These are phyloP conservation scores for Struthio camelus DNA, from an alignment of 2,113 vertebrate species.

Conservation along the genomic window DNA sequence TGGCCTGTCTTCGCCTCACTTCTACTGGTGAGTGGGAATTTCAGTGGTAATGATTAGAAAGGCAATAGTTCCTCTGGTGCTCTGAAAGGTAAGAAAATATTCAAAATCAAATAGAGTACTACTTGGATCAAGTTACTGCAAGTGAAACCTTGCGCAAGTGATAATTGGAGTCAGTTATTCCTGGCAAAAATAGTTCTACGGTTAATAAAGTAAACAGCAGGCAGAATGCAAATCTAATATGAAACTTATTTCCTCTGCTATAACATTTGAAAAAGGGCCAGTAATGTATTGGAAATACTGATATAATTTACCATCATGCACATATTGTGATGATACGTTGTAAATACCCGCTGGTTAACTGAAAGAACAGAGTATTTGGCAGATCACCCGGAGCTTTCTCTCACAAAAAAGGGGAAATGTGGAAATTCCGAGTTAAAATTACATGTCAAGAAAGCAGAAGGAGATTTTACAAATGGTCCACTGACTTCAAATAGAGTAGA, in stretches of 20 bases:
- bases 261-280: not conserved
- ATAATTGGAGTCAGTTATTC: not conserved
- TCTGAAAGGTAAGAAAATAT: conserved; percentile 9
- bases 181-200: not conserved
- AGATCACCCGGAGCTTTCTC: not conserved
- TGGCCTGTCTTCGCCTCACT: not conserved
- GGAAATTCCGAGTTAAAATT: not conserved
- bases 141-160: not conserved
- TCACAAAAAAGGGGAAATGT: not conserved
- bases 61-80: not conserved
- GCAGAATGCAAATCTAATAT: conserved; percentile 18
- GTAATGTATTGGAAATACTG: not conserved
- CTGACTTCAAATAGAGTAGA: not conserved
- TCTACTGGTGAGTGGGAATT: not conserved
- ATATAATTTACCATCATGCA: not conserved
- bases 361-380: not conserved
- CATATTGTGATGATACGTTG: not conserved
- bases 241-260: not conserved
- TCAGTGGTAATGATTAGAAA: not conserved
- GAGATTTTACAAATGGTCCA: not conserved
- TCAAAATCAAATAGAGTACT: not conserved
- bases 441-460: not conserved
- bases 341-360: not conserved
- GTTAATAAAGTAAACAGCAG: not conserved
- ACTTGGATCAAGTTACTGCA: not conserved